These are phyloP conservation scores for Ibidorhyncha struthersii DNA, from an alignment of 2,113 vertebrate species.

Conservation along the genomic window DNA sequence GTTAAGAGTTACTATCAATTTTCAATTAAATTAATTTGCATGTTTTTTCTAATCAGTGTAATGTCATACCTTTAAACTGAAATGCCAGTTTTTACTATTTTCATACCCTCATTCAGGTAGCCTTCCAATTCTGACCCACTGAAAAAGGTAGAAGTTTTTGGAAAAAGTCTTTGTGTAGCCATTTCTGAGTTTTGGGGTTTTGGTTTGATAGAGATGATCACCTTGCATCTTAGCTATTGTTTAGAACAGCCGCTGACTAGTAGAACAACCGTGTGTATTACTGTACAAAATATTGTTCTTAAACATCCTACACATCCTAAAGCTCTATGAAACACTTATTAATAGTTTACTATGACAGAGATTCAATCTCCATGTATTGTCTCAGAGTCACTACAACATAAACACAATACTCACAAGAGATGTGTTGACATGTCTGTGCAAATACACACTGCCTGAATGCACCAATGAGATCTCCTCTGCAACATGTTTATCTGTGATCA, in stretches of 20 bases:
- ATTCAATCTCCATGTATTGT: not conserved
- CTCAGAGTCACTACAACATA: not conserved
- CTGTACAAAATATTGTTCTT: not conserved
- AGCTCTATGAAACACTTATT: not conserved
- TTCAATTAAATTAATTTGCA: not conserved
- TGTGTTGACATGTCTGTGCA: conserved; percentile 90
- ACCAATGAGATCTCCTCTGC: conserved; percentile 84
- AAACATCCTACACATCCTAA: not conserved
- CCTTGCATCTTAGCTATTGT: not conserved
- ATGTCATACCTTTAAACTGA: not conserved
- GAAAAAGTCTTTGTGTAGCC: not conserved
- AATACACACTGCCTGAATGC: conserved; percentile 85
- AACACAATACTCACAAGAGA: conserved; percentile 86
- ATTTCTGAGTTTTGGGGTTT: not conserved
- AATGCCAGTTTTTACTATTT: not conserved
- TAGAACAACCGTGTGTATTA: not conserved
- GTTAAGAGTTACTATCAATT: not conserved
- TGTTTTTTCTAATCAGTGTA: not conserved
- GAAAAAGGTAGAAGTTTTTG: not conserved
- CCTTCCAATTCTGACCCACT: not conserved
- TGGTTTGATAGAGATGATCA: not conserved
- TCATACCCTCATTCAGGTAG: not conserved
- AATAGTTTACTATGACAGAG: not conserved
- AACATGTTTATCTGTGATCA: conserved; percentile 87
- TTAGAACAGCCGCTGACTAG: not conserved